These are phyloP conservation scores for Pseudocheirus occidentalis DNA, from an alignment of 2,797 vertebrate species.

Conservation along the genomic window DNA sequence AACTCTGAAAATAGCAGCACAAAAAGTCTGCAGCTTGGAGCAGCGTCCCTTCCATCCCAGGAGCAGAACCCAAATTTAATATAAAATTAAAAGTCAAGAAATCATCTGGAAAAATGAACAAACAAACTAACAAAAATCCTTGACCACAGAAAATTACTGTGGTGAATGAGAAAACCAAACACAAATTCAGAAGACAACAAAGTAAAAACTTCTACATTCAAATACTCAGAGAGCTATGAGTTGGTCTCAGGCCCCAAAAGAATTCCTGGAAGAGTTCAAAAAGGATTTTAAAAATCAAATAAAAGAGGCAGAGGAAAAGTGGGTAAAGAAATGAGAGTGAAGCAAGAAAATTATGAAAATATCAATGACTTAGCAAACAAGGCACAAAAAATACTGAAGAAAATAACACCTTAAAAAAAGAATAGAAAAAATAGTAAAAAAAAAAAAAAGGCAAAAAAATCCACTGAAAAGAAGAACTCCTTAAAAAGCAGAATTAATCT, in stretches of 20 bases:
- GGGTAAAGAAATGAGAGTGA: neutral
- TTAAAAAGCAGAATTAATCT: neutral
- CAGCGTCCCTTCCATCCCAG: no score
- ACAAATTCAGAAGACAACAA: neutral
- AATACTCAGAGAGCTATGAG: neutral
- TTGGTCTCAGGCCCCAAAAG: neutral
- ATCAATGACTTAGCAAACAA: neutral
- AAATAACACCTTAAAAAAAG: neutral
- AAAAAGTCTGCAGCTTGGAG: no score
- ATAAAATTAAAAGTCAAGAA: neutral
- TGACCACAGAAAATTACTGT: neutral
- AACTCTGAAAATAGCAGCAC: neutral
- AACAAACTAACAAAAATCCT: neutral
- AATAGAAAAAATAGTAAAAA: neutral
- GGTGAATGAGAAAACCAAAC: neutral
- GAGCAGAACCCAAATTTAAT: neutral
- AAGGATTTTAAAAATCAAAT: neutral
- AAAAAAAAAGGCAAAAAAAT: neutral
- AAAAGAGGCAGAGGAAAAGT: neutral
- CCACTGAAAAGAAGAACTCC: neutral
- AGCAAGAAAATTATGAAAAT: neutral
- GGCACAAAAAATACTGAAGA: neutral
- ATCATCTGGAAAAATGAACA: neutral
- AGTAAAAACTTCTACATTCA: neutral
- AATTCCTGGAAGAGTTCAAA: neutral